Conservation (phyloP, 2,113 vertebrate genomes). For the Hemiprocne comata region DNA sequence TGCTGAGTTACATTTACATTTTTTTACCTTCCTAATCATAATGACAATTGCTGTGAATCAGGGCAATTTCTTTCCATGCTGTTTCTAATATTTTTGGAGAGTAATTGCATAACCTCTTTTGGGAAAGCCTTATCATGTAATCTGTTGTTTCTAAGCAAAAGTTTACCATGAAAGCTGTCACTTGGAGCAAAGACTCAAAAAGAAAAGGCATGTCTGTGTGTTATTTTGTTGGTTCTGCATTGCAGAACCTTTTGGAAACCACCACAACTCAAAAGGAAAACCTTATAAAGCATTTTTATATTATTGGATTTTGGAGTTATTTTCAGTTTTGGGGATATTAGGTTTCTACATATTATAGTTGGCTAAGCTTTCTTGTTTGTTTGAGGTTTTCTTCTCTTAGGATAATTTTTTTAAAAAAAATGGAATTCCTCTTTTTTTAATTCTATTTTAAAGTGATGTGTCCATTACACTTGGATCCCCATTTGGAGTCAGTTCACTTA, state of each 20-base stretch:
- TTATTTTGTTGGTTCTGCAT: conserved; percentile 9
- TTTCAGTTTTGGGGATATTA: conserved; percentile 59
- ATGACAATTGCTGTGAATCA: neutral
- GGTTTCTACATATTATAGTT: conserved; percentile 54
- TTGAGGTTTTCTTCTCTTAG: conserved; percentile 51
- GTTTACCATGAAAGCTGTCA: conserved; percentile 40
- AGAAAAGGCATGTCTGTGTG: neutral
- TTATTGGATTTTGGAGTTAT: conserved; percentile 66
- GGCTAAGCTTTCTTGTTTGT: conserved; percentile 52
- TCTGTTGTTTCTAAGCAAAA: conserved; percentile 55
- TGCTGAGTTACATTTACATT: neutral
- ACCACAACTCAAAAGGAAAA: conserved; percentile 24
- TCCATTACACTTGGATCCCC: conserved; percentile 60
- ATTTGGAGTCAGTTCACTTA: conserved; percentile 65
- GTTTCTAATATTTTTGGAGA: conserved; percentile 26
- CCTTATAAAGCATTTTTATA: conserved; percentile 50
- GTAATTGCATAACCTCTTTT: conserved; percentile 39
- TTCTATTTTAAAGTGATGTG: conserved; percentile 54
- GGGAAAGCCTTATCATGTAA: conserved; percentile 40
- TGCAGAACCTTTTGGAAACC: conserved; percentile 39
- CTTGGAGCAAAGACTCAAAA: neutral
- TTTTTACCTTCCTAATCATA: neutral
- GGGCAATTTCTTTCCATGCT: neutral
- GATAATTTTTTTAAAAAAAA: neutral
- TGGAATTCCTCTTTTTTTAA: conserved; percentile 12